Evolutionary conservation across 2,888 invertebrate species (phyloP).

Genomic region (Subacronicta megacephala): DNA sequence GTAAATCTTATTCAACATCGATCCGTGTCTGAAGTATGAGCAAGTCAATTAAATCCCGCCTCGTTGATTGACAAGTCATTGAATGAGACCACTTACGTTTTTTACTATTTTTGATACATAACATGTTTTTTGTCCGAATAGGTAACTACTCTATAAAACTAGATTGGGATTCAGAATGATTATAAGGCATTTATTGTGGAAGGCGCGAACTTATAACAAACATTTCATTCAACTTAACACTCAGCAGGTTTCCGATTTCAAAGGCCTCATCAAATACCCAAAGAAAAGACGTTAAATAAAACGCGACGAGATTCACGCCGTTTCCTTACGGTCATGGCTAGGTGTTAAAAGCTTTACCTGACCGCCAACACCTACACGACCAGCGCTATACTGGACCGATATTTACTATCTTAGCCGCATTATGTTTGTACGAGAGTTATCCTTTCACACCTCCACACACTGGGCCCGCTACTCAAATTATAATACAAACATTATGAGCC

Average conservation of each 20-base stretch:
- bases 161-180: constrained; percentile 45
- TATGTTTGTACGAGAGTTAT: constrained; percentile 85
- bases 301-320: constrained; percentile 85
- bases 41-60: constrained; percentile 59
- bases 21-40: constrained; percentile 59
- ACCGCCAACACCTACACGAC: constrained; percentile 81
- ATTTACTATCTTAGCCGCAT: constrained; percentile 81
- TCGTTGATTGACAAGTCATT: constrained; percentile 70
- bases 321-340: constrained; percentile 74
- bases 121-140: constrained; percentile 49
- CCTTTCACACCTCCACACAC: constrained; percentile 83
- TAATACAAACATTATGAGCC: constrained; percentile 75
- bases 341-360: constrained; percentile 90
- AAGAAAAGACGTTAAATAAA: constrained; percentile 83
- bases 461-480: constrained; percentile 82
- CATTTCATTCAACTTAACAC: constrained; percentile 70
- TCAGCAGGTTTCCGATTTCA: constrained; percentile 62
- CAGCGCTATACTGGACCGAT: constrained; percentile 70
- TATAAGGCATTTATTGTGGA: constrained; percentile 35
- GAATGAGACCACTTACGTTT: constrained; percentile 55
- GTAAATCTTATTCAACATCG: constrained; percentile 63
- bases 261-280: constrained; percentile 74
- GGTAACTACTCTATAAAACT: constrained; percentile 34
- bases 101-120: constrained; percentile 32
- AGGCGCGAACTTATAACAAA: constrained; percentile 49